Percentiles rank a stretch among this genome's conserved stretches.
These are phyloP conservation scores for Cinclus mexicanus DNA, from an alignment of 2,113 vertebrate species.

Conservation along the genomic window DNA sequence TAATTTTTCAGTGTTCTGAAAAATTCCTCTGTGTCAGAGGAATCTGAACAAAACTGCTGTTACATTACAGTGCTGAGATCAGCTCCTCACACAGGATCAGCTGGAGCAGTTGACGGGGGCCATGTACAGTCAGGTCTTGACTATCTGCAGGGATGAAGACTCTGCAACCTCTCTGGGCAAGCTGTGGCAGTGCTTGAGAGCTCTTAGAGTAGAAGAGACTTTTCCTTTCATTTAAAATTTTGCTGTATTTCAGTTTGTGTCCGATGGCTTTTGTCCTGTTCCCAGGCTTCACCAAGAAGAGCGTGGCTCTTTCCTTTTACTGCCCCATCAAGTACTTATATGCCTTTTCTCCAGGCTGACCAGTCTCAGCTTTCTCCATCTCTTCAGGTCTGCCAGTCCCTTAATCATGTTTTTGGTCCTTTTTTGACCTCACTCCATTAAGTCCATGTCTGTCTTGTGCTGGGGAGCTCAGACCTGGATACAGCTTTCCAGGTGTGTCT, in stretches of 20 bases:
- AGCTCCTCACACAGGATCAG: background rate
- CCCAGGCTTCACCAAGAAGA: background rate
- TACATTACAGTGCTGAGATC: fast-evolving
- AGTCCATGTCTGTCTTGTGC: background rate
- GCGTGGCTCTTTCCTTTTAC: background rate
- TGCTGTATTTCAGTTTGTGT: background rate
- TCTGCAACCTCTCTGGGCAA: background rate
- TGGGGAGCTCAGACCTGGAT: background rate
- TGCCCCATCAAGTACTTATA: background rate
- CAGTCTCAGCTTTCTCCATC: background rate
- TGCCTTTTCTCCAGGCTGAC: background rate
- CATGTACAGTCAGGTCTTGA: background rate
- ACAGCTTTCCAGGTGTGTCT: background rate
- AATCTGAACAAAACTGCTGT: background rate
- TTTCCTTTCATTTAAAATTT: background rate
- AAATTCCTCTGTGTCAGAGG: background rate
- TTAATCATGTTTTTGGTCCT: background rate
- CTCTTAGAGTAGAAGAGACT: background rate
- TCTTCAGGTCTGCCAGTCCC: background rate
- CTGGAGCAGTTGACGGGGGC: background rate
- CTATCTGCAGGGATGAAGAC: background rate
- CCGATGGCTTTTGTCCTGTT: background rate
- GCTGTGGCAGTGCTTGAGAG: background rate
- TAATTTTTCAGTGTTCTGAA: background rate
- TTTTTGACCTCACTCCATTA: background rate